Evolutionary conservation across 2,888 invertebrate species (phyloP), one percentile per base, ranked within the genome.

Genomic region (Hirtodrosophila trivittata): DNA sequence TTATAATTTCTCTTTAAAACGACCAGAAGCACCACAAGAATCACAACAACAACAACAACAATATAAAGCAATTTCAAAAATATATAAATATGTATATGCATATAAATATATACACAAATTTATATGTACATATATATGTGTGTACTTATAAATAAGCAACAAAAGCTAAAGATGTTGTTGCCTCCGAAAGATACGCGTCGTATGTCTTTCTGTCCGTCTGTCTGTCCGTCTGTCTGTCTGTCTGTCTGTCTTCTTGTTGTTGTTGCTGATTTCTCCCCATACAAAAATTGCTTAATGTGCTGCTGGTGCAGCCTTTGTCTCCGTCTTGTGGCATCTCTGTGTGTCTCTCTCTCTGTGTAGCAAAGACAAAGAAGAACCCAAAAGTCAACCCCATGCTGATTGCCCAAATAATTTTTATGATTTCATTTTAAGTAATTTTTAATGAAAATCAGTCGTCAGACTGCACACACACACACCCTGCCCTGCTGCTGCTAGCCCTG

Each of bases 361-460:
- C 10, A 52, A 30, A 83, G 76, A 83, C 77, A 80, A 52, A 66
- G 54, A 75, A 58, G 55, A 65, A 55, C 43, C 60, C 43, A 60
- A 49, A 54, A 57, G 50, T n/a, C 57, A 47, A 58, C 77, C 69
- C 70, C 76, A 70, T 73, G 75, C 71, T 66, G 71, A 69, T 66
- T 74, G 77, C 69, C 69, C 64, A 77, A 62, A 76, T 75, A 76
- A 75, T 75, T 76, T 76, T 65, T 75, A 66, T 84, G 77, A 84
- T 84, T 81, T 81, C 73, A 78, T 78, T 85, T 87, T 85, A 87
- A 89, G 88, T 88, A 86, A 89, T 88, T 86, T 89, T 88, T 86
- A 87, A 88, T 89, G 87, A 83, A 88, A 87, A 86, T 81, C 70
- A 73, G 73, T 80, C 62, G 69, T 63, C 58, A 72, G 68, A 66